phyloP scores from a whole-genome alignment of 2,888 invertebrate species.

The Sclerodermus sp. region DNA sequence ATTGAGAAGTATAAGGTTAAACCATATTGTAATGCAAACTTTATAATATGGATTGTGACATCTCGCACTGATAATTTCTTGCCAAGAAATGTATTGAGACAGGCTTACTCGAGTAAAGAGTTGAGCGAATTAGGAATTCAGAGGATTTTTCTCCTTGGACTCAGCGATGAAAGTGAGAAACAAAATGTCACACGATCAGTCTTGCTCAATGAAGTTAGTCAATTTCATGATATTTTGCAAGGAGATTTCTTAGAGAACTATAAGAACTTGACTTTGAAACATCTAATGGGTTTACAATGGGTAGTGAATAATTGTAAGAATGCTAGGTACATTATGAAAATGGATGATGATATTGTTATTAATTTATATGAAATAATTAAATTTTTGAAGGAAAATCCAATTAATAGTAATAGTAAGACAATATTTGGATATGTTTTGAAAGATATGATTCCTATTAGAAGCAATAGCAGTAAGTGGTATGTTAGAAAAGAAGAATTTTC shows the following conservation, averaged over 20 bases:
- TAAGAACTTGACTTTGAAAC: constrained; percentile 79
- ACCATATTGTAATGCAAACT: constrained; percentile 24
- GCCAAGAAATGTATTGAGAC: constrained; percentile 70
- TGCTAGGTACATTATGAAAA: constrained; percentile 72
- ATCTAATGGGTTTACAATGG: constrained; percentile 81
- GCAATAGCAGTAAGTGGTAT: constrained; percentile 77
- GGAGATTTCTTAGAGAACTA: constrained; percentile 78
- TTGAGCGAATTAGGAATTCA: constrained; percentile 64
- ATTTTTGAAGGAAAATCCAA: constrained; percentile 21
- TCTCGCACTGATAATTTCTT: constrained; percentile 76
- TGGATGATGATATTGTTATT: constrained; percentile 80
- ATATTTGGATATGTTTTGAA: constrained; percentile 71
- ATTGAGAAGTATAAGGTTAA: constrained; percentile 3
- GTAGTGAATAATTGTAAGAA: constrained; percentile 65
- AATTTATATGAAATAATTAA: constrained; percentile 65
- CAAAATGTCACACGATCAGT: constrained; percentile 61
- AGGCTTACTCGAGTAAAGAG: constrained; percentile 65
- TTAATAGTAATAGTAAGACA: constrained; percentile 8
- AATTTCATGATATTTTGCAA: constrained; percentile 73
- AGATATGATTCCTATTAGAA: constrained; percentile 67
- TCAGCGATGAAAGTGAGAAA: constrained; percentile 59
- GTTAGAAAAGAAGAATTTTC: constrained; percentile 70
- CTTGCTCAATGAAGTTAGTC: constrained; percentile 65
- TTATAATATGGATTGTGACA: constrained; percentile 64
- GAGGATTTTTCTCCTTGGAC: constrained; percentile 72